Evolutionary conservation across 2,888 invertebrate genomes (phyloP), one percentile per base, ranked within the genome.

Genomic region (Crocallis elinguaria): DNA sequence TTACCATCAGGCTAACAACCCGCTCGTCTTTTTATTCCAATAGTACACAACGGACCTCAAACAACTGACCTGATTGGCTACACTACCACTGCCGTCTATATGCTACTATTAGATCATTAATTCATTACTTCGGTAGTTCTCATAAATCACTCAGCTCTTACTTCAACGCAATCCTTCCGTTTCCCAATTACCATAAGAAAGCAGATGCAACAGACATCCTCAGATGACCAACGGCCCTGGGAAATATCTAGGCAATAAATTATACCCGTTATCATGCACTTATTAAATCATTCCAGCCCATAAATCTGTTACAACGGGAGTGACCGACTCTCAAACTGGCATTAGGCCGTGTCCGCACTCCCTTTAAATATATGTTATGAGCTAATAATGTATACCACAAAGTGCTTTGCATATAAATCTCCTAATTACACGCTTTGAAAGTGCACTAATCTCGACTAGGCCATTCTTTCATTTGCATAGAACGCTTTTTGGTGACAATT

Each of bases 361-460:
- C 50, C 52, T 54, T 59, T 57, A 64, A 57, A 56, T 51, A 63
- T 60, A 60, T 60, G 60, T 88, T 86, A 86, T 81, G 72, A 77
- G 68, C 84, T 89, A 88, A 90, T 90, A 89, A 88, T 88, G 85
- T 81, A 79, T 73, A 83, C 87, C 88, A 81, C 89, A 90, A 79
- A 86, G 74, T 77, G 82, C 85, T 90, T 89, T 89, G 90, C 89
- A 91, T 91, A 88, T 86, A 90, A 90, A 91, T 91, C 88, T 86
- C 84, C 89, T 91, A 87, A 91, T 91, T 91, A 91, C 77, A 66
- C 64, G 73, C 58, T 89, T 89, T 90, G 85, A 88, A 68, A 68
- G 71, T 67, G 76, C 67, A 77, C 81, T 89, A 88, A 88, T 89
- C 88, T 85, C 73, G 66, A 77, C 82, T 84, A 81, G 82, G 73